Conservation (phyloP, 92 coral and sea anemone genomes). For the Bergia puertoricense region DNA sequence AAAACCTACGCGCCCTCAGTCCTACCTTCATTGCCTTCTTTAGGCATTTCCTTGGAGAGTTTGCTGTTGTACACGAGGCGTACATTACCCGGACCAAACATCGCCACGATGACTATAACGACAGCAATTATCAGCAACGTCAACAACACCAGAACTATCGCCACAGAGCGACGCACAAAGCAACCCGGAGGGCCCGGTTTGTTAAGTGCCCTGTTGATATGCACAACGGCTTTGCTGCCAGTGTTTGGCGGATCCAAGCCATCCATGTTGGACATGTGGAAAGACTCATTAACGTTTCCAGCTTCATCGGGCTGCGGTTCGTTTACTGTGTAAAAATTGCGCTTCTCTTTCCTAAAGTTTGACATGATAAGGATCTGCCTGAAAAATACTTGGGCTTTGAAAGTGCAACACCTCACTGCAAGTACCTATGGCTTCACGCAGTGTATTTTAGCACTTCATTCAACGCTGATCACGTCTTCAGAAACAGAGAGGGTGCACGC, state of each 20-base stretch:
- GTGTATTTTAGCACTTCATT: too few species aligned
- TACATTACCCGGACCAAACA: constrained; percentile 35
- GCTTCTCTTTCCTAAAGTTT: neutral
- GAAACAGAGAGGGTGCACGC: too few species aligned
- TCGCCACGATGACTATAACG: constrained; percentile 3
- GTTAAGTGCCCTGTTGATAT: neutral
- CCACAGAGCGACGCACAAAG: constrained; percentile 12
- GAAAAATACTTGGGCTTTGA: too few species aligned
- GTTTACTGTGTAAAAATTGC: neutral
- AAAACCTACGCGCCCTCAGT: neutral
- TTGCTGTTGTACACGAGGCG: neutral
- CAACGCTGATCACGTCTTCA: too few species aligned
- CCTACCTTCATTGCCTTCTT: constrained; percentile 14
- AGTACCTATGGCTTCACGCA: too few species aligned
- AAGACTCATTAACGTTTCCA: neutral
- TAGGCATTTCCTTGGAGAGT: neutral
- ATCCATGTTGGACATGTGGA: neutral
- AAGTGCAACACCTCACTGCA: too few species aligned
- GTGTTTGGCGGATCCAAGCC: neutral
- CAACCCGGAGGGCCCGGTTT: neutral
- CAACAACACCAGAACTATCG: neutral
- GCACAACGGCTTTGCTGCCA: neutral
- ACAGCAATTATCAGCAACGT: constrained; percentile 7
- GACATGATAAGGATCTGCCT: neutral
- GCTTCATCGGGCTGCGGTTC: neutral